phyloP scores from a whole-genome alignment of 2,797 vertebrate species.

The Danio choprae region DNA sequence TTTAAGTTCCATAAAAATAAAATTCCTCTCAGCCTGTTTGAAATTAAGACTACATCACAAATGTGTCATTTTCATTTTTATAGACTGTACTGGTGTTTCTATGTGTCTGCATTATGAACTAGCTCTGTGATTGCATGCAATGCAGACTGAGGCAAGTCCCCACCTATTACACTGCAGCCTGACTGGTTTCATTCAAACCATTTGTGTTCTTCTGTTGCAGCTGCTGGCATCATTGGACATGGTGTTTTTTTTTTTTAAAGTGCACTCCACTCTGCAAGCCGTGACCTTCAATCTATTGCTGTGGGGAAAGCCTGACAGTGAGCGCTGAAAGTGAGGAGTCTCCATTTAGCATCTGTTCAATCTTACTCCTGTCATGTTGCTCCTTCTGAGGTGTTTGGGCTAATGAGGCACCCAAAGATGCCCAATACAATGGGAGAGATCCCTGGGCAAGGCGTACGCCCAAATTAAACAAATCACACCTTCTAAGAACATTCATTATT shows the following conservation, averaged over 20 bases:
- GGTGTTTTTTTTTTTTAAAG: slow-evolving; percentile 8
- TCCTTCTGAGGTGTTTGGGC: slow-evolving; percentile 63
- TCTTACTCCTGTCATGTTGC: slow-evolving; percentile 55
- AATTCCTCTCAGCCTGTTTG: background rate
- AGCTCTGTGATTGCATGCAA: slow-evolving; percentile 1
- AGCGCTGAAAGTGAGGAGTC: slow-evolving; percentile 52
- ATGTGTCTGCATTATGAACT: slow-evolving; percentile 11
- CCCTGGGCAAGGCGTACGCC: background rate
- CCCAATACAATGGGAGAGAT: slow-evolving; percentile 52
- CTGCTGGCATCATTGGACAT: slow-evolving; percentile 57
- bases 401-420: slow-evolving; percentile 65
- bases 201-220: slow-evolving; percentile 67
- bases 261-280: slow-evolving; percentile 49
- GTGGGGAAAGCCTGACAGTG: slow-evolving; percentile 39
- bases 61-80: background rate
- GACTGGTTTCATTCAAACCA: background rate
- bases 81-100: background rate
- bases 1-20: background rate
- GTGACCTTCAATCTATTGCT: slow-evolving; percentile 67
- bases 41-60: background rate
- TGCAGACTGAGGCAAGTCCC: background rate
- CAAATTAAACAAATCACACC: slow-evolving; percentile 33
- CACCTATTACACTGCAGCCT: background rate
- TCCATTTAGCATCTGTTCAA: slow-evolving; percentile 49
- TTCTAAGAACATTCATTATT: slow-evolving; percentile 1